These are phyloP conservation scores for Conus betulinus DNA, from an alignment of 1,140 invertebrate genomes.

Conservation along the genomic window DNA sequence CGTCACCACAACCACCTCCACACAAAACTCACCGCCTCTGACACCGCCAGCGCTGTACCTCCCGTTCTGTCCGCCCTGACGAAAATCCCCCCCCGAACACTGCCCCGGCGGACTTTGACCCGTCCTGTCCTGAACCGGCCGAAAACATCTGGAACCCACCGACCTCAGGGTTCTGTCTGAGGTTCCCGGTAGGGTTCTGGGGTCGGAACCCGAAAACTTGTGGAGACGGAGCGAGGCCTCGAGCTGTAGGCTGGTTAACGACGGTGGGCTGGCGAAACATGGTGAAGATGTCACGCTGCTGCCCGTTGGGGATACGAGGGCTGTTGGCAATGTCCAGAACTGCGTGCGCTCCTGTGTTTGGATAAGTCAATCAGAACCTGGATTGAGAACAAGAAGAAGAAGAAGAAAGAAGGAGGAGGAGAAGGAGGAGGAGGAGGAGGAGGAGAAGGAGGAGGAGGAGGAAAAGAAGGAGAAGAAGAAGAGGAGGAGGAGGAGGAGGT, in stretches of 20 bases:
- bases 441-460: neutral
- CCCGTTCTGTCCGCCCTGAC: neutral
- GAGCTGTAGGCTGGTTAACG: neutral
- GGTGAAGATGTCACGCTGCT: neutral
- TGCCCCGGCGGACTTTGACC: neutral
- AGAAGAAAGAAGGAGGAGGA: neutral
- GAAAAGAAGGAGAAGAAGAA: no score
- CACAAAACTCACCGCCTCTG: no score
- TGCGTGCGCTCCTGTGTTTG: neutral
- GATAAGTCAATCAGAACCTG: neutral
- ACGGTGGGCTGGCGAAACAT: neutral
- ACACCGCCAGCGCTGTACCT: neutral
- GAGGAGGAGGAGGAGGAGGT: no score
- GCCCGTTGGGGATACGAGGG: neutral
- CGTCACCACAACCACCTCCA: no score
- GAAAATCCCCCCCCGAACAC: neutral
- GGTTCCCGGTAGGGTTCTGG: neutral
- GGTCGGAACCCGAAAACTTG: neutral
- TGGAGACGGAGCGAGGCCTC: neutral
- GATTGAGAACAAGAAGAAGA: neutral
- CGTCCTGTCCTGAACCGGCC: neutral
- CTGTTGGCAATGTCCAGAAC: neutral
- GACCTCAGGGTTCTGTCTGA: neutral
- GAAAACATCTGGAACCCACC: neutral
- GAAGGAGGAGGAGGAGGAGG: neutral